Base-by-base conservation (phyloP, 2,113 vertebrate species). In the Meriones unguiculatus region DNA sequence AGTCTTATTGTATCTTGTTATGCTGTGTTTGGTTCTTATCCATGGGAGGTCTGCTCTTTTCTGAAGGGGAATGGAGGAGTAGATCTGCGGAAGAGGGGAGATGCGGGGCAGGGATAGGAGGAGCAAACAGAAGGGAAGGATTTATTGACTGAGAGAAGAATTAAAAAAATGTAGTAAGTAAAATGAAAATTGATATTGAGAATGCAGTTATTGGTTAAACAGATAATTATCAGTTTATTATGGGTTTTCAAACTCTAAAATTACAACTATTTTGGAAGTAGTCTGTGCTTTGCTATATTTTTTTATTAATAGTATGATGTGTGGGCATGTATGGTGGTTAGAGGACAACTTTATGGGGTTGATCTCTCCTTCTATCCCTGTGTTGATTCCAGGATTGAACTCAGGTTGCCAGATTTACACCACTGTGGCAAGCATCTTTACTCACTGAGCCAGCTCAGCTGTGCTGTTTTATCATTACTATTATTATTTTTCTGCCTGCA, bases 231-330 rank as follows among this genome's bases (percentile, higher is more conserved):
- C 4, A 0, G 82, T 41, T 50, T 88, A 4, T 93, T 87, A 81
- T 95, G 62, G 35, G 92, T 69, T 90, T 78, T 96, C 46, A 93
- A 13, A 65, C 64, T 96, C 64, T 77, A 96, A 73, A 54, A 85
- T 95, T 73, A 24, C 52, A 91, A 81, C 70, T 92, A 32, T 52
- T 52, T 93, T 2, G 73, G 7, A 92, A 90, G 41, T 85, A 88
- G 73, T 38, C 28, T 80, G 12, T 94, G 1, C 17, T 50, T 86
- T 86, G 41, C 28, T 86, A 20, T 24, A 30, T 67, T 67, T 67
- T 84, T 82, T 86, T 69, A 67, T 8, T 87, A 35, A 9, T 86
- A 85, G 59, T 67, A 65, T 85, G 41, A 20, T 46, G 15, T 85
- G 25, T 65, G 9, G 25, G 25, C 82, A 20, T 65, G 25, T 50